phyloP scores from a whole-genome alignment of 1,140 invertebrate genomes.

The Drosophila littoralis region DNA sequence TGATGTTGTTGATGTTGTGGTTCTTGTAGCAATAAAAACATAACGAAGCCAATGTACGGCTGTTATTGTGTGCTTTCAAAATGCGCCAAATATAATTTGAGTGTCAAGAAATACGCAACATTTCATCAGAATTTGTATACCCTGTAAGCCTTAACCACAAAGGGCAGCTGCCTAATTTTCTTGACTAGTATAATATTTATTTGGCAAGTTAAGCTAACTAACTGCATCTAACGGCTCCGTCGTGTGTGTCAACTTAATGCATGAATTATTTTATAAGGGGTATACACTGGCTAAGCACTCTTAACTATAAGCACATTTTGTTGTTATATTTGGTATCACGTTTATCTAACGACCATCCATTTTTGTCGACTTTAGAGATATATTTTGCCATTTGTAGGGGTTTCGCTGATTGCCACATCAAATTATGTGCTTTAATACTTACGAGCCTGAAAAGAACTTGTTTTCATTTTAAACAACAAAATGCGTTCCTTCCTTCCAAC shows the following conservation, averaged over 20 bases:
- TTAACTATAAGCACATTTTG: not conserved
- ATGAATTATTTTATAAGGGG: too few relatives aligned
- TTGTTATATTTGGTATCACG: conserved; percentile 3
- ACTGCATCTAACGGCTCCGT: too few relatives aligned
- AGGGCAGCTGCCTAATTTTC: too few relatives aligned
- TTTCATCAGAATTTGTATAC: not conserved
- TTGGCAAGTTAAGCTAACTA: too few relatives aligned
- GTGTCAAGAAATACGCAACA: conserved; percentile 19
- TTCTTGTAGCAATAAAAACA: conserved; percentile 20
- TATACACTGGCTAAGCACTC: too few relatives aligned
- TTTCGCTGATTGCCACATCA: conserved; percentile 6
- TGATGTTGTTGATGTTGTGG: conserved; percentile 22
- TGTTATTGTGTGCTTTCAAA: conserved; percentile 13
- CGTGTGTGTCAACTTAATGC: too few relatives aligned
- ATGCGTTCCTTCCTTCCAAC: not conserved
- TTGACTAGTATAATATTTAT: too few relatives aligned
- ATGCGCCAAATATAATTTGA: conserved; percentile 18
- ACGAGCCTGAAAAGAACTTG: not conserved
- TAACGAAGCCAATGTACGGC: conserved; percentile 24
- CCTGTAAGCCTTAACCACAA: not conserved
- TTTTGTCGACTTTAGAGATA: conserved; percentile 10
- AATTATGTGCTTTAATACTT: conserved; percentile 6
- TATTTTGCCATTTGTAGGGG: not conserved
- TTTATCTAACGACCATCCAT: not conserved
- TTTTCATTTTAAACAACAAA: too few relatives aligned